phyloP scores from a whole-genome alignment of 2,888 invertebrate species.

The Eristalis intricaria region DNA sequence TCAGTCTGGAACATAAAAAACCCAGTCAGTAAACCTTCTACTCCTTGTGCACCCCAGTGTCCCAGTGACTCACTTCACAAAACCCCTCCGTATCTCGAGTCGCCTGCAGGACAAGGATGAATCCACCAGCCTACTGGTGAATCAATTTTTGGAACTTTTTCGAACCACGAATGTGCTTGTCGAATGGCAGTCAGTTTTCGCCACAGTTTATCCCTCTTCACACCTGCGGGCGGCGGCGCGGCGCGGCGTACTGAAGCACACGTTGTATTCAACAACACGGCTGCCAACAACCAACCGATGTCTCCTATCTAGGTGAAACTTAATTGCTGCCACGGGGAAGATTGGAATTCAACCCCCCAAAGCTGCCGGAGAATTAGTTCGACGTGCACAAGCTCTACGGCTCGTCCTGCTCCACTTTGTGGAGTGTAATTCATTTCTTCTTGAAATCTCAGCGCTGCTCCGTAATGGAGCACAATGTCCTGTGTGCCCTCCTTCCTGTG shows the following conservation, averaged over 20 bases:
- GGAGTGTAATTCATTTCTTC: slow-evolving; percentile 48
- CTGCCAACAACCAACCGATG: not conserved
- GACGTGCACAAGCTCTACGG: slow-evolving; percentile 12
- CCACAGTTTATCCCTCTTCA: slow-evolving; percentile 20
- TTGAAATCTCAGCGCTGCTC: slow-evolving; percentile 23
- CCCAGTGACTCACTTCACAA: not conserved
- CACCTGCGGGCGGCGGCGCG: not conserved
- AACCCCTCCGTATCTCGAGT: not conserved
- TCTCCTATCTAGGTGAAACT: slow-evolving; percentile 42
- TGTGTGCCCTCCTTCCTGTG: not conserved
- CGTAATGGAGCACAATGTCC: slow-evolving; percentile 52
- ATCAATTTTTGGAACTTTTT: not conserved
- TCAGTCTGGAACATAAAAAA: no score
- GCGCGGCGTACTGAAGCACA: not conserved
- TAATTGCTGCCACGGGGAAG: slow-evolving; percentile 62
- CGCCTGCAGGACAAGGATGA: not conserved
- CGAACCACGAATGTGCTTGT: not conserved
- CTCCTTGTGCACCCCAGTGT: not conserved
- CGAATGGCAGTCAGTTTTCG: not conserved
- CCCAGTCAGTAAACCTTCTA: no score
- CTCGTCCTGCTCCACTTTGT: slow-evolving; percentile 7
- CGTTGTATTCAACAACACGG: not conserved
- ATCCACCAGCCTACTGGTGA: not conserved
- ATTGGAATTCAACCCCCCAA: slow-evolving; percentile 44
- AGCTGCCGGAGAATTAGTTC: slow-evolving; percentile 35